Conservation (phyloP, 2,888 invertebrate genomes). For the Phengaris alcon region DNA sequence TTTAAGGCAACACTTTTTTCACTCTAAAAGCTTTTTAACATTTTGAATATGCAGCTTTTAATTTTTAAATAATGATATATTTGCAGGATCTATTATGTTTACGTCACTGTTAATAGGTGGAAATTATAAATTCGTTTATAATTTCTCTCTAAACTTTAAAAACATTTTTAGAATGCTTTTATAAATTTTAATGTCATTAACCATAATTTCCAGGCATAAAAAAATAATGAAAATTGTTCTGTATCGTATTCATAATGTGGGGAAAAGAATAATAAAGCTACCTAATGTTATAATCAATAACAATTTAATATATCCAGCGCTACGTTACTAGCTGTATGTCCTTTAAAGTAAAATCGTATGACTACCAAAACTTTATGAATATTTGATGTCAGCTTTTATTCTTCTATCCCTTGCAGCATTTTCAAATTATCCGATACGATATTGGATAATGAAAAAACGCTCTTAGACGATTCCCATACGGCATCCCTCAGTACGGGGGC, state of each 20-base stretch:
- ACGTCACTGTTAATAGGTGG: no score
- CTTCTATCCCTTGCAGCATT: not conserved
- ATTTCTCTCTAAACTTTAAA: not conserved
- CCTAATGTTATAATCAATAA: no score
- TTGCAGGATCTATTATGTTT: not conserved
- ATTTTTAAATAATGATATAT: conserved; percentile 3
- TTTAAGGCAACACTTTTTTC: not conserved
- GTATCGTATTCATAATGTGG: no score
- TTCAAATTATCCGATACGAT: not conserved
- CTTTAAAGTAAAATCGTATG: not conserved
- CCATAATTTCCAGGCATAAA: no score
- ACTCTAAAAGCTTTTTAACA: not conserved
- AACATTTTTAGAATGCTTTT: not conserved
- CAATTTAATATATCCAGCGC: no score
- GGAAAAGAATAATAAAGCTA: no score
- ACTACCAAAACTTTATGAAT: not conserved
- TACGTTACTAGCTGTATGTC: not conserved
- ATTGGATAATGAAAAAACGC: no score
- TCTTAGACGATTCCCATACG: no score
- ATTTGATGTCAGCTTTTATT: conserved; percentile 11
- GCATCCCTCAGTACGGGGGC: no score
- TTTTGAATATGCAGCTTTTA: not conserved
- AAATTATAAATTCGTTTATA: not conserved
- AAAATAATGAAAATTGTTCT: no score
- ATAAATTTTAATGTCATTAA: not conserved